Base-by-base conservation (phyloP, 2,888 invertebrate species). In the Stegana nigrithorax region DNA sequence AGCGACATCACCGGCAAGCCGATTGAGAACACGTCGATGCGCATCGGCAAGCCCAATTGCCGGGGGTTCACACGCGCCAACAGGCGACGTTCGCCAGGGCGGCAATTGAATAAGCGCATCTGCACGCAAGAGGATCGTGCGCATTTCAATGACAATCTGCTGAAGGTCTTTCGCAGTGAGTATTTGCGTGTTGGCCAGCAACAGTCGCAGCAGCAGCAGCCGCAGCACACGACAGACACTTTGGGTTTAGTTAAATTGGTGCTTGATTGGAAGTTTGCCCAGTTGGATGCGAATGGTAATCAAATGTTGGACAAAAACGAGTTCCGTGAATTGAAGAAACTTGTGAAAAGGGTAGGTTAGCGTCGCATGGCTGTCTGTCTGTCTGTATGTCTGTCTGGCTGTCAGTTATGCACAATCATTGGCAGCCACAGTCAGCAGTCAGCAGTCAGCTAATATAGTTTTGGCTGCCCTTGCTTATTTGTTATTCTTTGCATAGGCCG, bases 181-280 rank as follows among this genome's bases (percentile, higher is more conserved):
- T 93, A 90, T 71, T 85, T 87, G 53, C 86, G 89, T 44, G 87
- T 70, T 47, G 69, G 72, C 1, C 72, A 81, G 47, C 70, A 70
- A 10, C 87, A 53, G 73, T 62, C 57, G 5, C 44, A 23, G 19
- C 36, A 27, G n/a, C 44, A 25, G 36, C 50, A 59, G 27, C 26
- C 50, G 3, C 44, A 65, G 4, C 47, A 25, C 0, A 36, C 67
- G 10, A 73, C 73, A 57, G 67, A n/a, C n/a, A n/a, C n/a, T n/a
- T n/a, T n/a, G n/a, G n/a, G n/a, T n/a, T n/a, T n/a, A n/a, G n/a
- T n/a, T n/a, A n/a, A 68, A 3, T 62, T 66, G 6, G 92, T 95
- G 0, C 87, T 95, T 12, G 91, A 92, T 69, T 98, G 97, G 97
- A 97, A 97, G 86, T 98, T 97, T 84, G 87, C 89, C 23, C 90